A percentile compares a stretch with the other conserved stretches of the same genome.
phyloP scores from a whole-genome alignment of 2,113 vertebrate genomes.

The Hippocampus comes region DNA sequence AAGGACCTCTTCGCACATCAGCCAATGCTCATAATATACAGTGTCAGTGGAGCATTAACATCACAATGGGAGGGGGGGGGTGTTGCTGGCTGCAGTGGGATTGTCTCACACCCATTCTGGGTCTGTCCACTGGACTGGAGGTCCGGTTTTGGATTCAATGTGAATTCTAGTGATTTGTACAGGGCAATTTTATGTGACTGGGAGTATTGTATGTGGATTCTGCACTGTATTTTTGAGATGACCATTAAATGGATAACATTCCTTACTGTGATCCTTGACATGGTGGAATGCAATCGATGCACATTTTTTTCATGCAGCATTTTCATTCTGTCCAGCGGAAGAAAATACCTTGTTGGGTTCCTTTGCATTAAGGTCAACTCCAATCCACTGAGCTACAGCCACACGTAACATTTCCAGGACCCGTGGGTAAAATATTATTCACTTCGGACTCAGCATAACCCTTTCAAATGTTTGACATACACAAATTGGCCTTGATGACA shows the following conservation, averaged over 20 bases:
- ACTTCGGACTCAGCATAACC: neutral
- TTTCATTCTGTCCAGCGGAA: neutral
- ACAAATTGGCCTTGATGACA: neutral
- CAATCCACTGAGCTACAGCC: neutral
- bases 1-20: conserved; percentile 67
- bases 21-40: conserved; percentile 58
- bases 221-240: neutral
- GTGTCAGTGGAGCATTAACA: conserved; percentile 73
- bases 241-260: too few relatives aligned
- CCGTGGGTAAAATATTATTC: neutral
- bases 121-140: conserved; percentile 47
- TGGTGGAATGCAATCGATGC: neutral
- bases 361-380: neutral
- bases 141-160: conserved; percentile 41
- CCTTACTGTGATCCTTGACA: neutral
- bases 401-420: neutral
- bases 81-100: conserved; percentile 20
- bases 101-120: conserved; percentile 47
- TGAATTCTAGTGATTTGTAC: conserved; percentile 10
- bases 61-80: conserved; percentile 64
- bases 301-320: neutral
- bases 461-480: neutral
- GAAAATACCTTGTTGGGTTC: neutral
- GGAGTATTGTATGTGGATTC: neutral
- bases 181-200: neutral